These are phyloP conservation scores for Poicephalus meyeri DNA, from an alignment of 2,113 vertebrate species.

Conservation along the genomic window DNA sequence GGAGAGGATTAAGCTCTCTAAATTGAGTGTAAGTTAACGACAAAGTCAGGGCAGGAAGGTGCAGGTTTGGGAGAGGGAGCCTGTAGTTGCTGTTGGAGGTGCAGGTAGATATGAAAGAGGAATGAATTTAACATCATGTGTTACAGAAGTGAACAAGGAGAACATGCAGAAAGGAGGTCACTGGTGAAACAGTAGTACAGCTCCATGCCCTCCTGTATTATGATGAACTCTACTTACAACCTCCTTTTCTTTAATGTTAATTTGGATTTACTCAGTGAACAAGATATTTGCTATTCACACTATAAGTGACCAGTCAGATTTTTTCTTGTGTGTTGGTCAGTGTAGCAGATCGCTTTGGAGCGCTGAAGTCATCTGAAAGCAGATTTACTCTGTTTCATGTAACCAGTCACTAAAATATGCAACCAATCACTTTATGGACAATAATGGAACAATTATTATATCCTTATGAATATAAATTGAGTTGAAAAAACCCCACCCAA, in stretches of 20 bases:
- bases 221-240: not conserved
- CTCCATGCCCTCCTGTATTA: not conserved
- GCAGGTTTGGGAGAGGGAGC: not conserved
- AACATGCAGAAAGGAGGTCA: fast-evolving
- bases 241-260: not conserved
- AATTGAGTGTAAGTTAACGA: not conserved
- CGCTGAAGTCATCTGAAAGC: not conserved
- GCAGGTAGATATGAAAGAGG: not conserved
- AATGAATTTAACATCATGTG: fast-evolving
- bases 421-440: not conserved
- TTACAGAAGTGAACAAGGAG: not conserved
- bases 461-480: not conserved
- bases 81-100: not conserved
- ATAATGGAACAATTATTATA: not conserved
- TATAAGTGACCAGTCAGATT: not conserved
- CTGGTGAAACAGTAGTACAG: not conserved
- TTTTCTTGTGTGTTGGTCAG: not conserved
- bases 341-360: not conserved
- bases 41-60: not conserved
- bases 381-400: not conserved
- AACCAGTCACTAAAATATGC: not conserved
- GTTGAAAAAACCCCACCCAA: not conserved
- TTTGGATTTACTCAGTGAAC: not conserved
- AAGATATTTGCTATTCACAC: not conserved
- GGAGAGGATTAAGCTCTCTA: not conserved